Evolutionary conservation across 2,113 vertebrate species (phyloP).

Genomic region (Siniperca knerii): DNA sequence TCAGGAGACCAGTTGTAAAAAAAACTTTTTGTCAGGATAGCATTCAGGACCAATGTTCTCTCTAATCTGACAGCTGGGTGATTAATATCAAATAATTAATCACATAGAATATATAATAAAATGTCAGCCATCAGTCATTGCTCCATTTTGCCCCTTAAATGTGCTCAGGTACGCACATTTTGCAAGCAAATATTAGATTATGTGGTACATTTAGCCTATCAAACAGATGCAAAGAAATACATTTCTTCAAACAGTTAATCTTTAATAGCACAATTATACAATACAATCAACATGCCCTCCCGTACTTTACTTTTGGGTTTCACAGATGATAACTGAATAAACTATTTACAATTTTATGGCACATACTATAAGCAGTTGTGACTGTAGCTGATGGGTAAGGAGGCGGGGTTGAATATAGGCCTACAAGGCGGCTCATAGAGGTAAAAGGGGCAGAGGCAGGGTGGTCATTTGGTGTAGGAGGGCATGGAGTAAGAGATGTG

Average conservation of each 20-base stretch:
- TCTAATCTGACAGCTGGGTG: background rate
- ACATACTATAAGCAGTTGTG: slow-evolving; percentile 52
- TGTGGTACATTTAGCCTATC: background rate
- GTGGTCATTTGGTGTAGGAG: slow-evolving; percentile 6
- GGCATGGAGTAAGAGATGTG: slow-evolving; percentile 28
- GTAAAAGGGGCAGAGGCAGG: slow-evolving; percentile 38
- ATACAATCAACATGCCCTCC: slow-evolving; percentile 73
- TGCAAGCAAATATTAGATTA: background rate
- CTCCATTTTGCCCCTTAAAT: background rate
- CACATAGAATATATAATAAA: background rate
- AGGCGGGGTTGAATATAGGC: slow-evolving; percentile 24
- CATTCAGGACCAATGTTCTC: background rate
- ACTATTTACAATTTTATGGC: slow-evolving; percentile 76
- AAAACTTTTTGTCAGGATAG: background rate
- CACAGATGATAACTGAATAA: slow-evolving; percentile 67
- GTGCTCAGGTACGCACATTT: background rate
- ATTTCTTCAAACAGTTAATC: slow-evolving; percentile 74
- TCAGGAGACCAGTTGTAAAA: background rate
- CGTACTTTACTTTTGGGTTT: slow-evolving; percentile 41
- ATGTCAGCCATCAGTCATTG: background rate
- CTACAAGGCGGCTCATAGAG: slow-evolving; percentile 16
- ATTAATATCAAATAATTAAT: background rate
- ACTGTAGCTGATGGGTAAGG: slow-evolving; percentile 35
- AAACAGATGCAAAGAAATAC: slow-evolving; percentile 23
- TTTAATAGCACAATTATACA: slow-evolving; percentile 84